Percentiles rank a stretch among this genome's conserved stretches.
phyloP scores from a whole-genome alignment of 1,140 invertebrate genomes.

The Dreissena rostriformis region DNA sequence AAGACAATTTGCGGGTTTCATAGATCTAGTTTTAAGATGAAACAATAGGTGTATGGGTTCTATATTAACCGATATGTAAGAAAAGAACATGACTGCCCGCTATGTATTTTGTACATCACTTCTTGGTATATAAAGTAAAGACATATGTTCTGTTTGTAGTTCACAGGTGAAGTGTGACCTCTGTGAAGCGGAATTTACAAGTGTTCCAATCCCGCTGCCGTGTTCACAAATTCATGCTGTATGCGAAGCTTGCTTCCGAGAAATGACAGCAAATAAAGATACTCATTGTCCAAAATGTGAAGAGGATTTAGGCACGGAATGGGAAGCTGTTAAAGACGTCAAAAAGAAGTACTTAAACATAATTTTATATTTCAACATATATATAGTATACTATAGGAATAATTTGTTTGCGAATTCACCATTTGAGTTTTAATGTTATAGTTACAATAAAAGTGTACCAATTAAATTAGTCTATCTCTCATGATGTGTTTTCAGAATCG shows the following conservation, averaged over 20 bases:
- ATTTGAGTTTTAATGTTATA: not conserved
- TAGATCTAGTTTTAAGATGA: too few species aligned
- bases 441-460: too few species aligned
- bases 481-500: slow-evolving; percentile 22
- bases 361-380: not conserved
- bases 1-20: too few species aligned
- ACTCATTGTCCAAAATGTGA: slow-evolving; percentile 51
- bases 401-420: not conserved
- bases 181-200: slow-evolving; percentile 48
- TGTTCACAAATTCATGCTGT: slow-evolving; percentile 39
- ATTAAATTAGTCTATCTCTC: too few species aligned
- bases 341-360: not conserved
- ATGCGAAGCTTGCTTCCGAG: slow-evolving; percentile 46
- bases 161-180: slow-evolving; percentile 40
- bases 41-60: too few species aligned
- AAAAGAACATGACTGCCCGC: too few species aligned
- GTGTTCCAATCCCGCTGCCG: slow-evolving; percentile 51
- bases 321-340: not conserved
- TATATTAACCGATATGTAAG: too few species aligned
- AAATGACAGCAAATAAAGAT: not conserved
- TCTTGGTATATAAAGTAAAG: too few species aligned
- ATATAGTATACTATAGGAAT: not conserved
- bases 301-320: slow-evolving; percentile 15
- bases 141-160: slow-evolving; percentile 25
- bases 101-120: too few species aligned